A percentile compares a stretch with the other conserved stretches of the same genome.
Evolutionary conservation across 2,888 invertebrate genomes (phyloP).

Genomic region (Torymus texanus): DNA sequence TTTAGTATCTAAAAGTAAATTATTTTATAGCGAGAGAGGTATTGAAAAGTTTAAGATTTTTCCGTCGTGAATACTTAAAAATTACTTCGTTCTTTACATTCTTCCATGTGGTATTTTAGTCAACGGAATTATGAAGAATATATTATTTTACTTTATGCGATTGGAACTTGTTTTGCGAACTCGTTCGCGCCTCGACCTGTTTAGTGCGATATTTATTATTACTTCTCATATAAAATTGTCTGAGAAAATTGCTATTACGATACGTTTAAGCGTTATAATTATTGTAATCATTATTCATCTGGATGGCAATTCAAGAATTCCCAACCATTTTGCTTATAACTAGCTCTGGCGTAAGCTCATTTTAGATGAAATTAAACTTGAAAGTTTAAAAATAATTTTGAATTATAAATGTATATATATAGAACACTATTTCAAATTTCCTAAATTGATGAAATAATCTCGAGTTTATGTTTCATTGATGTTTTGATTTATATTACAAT

Average conservation of each 20-base stretch:
- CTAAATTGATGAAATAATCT: no score
- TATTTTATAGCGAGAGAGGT: no score
- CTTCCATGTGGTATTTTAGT: not conserved
- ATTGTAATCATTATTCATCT: conserved; percentile 27
- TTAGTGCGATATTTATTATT: conserved; percentile 35
- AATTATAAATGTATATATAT: no score
- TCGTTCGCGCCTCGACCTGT: conserved; percentile 18
- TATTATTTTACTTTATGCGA: conserved; percentile 17
- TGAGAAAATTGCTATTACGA: conserved; percentile 19
- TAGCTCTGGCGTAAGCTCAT: not conserved
- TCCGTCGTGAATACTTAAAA: no score
- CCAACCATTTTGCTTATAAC: not conserved
- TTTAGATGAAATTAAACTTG: no score
- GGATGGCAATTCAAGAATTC: conserved; percentile 21
- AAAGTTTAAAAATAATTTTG: no score
- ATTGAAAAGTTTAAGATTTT: no score
- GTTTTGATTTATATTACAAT: no score
- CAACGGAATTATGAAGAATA: conserved; percentile 11
- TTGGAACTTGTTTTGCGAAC: conserved; percentile 35
- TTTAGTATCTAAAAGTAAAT: no score
- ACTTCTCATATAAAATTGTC: not conserved
- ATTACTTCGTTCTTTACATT: not conserved
- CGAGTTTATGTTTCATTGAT: no score
- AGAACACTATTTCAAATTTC: no score
- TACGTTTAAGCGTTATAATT: conserved; percentile 29